phyloP scores from a whole-genome alignment of 2,113 vertebrate genomes.

The Pelusios castaneus region DNA sequence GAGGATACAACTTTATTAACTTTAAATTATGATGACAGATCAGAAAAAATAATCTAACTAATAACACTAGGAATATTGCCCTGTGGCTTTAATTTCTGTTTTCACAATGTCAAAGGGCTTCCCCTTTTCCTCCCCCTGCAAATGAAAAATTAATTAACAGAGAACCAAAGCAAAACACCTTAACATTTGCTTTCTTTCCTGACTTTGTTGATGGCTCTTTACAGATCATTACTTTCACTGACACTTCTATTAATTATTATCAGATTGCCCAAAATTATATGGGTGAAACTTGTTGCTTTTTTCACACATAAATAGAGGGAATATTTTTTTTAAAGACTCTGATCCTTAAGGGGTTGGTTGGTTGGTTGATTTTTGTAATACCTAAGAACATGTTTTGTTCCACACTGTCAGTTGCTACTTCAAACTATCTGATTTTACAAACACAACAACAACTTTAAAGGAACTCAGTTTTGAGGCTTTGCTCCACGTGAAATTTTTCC shows the following conservation, averaged over 20 bases:
- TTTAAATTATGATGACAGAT: slow-evolving; percentile 63
- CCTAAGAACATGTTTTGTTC: fast-evolving
- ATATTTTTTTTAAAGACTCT: fast-evolving
- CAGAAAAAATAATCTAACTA: background rate
- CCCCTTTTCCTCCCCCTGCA: slow-evolving; percentile 40
- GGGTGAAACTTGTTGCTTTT: background rate
- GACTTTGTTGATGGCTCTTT: background rate
- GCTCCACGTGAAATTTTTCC: background rate
- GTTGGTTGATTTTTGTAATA: background rate
- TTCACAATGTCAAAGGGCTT: slow-evolving; percentile 15
- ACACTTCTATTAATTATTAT: background rate
- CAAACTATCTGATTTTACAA: background rate
- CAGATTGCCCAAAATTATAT: background rate
- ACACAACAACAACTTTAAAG: background rate
- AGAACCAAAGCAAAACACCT: background rate
- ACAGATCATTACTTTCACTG: background rate
- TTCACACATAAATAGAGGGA: fast-evolving
- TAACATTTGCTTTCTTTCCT: background rate
- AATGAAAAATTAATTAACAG: slow-evolving; percentile 47
- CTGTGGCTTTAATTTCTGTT: slow-evolving; percentile 53
- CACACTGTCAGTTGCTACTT: no score
- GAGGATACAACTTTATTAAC: slow-evolving; percentile 41
- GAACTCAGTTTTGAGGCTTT: background rate
- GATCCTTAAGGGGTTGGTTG: background rate
- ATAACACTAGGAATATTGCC: background rate